Conservation (phyloP, 2,113 vertebrate genomes). For the Nettapus auritus region DNA sequence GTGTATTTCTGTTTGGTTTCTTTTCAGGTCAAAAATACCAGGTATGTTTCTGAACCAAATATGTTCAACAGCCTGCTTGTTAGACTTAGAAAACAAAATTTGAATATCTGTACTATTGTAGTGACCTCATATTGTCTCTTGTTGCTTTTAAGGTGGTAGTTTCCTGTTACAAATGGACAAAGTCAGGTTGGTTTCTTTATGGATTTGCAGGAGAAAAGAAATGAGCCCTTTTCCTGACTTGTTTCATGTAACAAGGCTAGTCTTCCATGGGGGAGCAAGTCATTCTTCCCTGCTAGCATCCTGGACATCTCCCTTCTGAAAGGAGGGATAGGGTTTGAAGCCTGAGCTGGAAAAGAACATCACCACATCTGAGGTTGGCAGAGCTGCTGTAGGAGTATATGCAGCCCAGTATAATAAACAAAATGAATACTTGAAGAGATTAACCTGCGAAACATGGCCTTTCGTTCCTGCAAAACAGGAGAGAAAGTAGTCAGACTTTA, state of each 20-base stretch:
- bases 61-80: neutral
- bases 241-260: neutral
- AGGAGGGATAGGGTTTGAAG: neutral
- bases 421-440: neutral
- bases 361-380: neutral
- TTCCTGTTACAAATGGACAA: neutral
- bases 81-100: neutral
- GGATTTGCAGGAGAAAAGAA: neutral
- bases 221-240: neutral
- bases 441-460: neutral
- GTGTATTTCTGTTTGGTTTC: slow-evolving; percentile 54
- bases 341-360: neutral
- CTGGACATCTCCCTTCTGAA: neutral
- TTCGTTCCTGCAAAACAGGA: neutral
- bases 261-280: neutral
- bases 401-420: neutral
- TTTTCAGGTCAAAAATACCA: slow-evolving; percentile 14
- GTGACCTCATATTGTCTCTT: neutral
- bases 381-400: neutral
- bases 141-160: neutral
- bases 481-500: neutral
- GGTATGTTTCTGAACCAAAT: neutral
- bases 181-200: neutral
- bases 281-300: neutral
- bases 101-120: neutral